Conservation (phyloP, 2,888 invertebrate species). For the Electrophaes corylata region DNA sequence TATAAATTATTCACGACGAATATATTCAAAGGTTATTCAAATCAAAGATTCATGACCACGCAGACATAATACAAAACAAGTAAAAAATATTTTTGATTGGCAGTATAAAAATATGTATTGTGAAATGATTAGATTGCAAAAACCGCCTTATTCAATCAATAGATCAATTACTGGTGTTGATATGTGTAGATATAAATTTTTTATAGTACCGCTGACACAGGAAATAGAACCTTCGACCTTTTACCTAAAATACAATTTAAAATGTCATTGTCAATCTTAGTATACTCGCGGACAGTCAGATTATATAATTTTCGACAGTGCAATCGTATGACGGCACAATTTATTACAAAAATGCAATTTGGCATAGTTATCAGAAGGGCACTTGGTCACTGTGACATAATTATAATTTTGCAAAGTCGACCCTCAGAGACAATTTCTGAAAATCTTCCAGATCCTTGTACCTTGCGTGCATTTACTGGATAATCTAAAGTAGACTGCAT, state of each 20-base stretch:
- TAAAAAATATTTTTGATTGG: no score
- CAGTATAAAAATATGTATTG: no score
- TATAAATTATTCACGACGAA: no score
- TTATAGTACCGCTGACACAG: slow-evolving; percentile 20
- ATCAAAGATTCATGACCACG: no score
- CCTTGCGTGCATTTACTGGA: no score
- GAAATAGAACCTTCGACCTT: slow-evolving; percentile 41
- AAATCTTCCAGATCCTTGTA: no score
- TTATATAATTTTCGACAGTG: slow-evolving; percentile 29
- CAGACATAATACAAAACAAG: no score
- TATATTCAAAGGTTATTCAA: no score
- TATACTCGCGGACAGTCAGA: not conserved
- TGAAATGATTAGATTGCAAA: slow-evolving; percentile 11
- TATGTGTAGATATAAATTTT: not conserved
- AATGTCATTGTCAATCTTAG: slow-evolving; percentile 55
- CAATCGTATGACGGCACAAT: slow-evolving; percentile 24
- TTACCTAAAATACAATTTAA: slow-evolving; percentile 42
- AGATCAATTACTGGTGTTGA: slow-evolving; percentile 1
- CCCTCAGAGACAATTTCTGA: no score
- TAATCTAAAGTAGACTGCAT: no score
- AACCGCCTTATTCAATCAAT: not conserved
- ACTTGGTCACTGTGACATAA: slow-evolving; percentile 24
- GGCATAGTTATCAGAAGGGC: slow-evolving; percentile 25
- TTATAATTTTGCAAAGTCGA: not conserved
- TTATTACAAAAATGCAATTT: slow-evolving; percentile 25